Conservation (phyloP, 2,888 invertebrate genomes). For the Drosophila histrio region DNA sequence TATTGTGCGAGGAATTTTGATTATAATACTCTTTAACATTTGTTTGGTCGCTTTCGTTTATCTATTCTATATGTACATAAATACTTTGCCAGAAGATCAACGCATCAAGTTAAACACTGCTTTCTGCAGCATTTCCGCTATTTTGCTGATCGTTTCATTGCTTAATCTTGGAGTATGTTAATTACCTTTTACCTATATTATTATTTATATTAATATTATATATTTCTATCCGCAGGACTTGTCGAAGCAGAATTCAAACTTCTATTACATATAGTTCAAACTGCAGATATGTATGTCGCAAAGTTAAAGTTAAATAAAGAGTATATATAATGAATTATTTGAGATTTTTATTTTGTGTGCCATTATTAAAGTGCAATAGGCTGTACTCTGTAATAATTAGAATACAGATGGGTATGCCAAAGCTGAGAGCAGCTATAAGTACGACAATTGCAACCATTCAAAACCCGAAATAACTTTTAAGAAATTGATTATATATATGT, state of each 20-base stretch:
- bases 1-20: background rate
- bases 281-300: background rate
- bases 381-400: background rate
- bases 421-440: background rate
- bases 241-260: conserved; percentile 35
- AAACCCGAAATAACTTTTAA: no score
- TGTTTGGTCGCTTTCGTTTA: conserved; percentile 12
- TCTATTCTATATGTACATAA: conserved; percentile 20
- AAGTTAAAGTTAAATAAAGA: background rate
- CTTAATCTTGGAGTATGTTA: conserved; percentile 36
- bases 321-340: background rate
- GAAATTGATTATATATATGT: no score
- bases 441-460: no score
- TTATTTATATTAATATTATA: no score
- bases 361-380: background rate
- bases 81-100: background rate
- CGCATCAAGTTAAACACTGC: background rate
- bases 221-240: conserved; percentile 44
- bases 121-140: background rate
- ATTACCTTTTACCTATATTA: background rate
- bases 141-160: conserved; percentile 15
- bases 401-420: background rate
- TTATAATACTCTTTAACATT: conserved; percentile 42
- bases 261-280: conserved; percentile 61
- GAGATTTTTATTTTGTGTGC: background rate